phyloP scores from a whole-genome alignment of 2,888 invertebrate species.

The Acleris emargana region DNA sequence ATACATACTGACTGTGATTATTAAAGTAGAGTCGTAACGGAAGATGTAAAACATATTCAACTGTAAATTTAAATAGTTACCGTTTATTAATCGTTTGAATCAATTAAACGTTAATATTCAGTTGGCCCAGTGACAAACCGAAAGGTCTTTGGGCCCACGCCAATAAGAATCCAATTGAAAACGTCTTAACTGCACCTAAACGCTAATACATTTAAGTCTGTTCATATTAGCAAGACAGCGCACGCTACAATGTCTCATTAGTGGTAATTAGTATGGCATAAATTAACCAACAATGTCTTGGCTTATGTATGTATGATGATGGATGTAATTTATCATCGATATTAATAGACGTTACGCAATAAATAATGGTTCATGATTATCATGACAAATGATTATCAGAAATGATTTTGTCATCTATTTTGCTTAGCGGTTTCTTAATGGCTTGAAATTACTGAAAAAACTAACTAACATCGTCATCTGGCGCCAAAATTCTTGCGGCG shows the following conservation, averaged over 20 bases:
- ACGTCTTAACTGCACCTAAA: conserved; percentile 3
- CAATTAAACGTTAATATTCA: conserved; percentile 42
- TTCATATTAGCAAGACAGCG: neutral
- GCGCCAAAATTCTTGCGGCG: conserved; percentile 65
- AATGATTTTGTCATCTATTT: conserved; percentile 9
- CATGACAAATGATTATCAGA: conserved; percentile 10
- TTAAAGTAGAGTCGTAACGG: neutral
- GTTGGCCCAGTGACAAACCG: conserved; percentile 35
- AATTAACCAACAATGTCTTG: conserved; percentile 50
- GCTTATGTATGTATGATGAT: conserved; percentile 24
- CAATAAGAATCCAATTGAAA: conserved; percentile 45
- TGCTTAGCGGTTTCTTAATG: neutral
- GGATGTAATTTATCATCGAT: conserved; percentile 23
- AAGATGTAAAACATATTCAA: conserved; percentile 14
- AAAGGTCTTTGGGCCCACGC: conserved; percentile 58
- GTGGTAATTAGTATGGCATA: conserved; percentile 73
- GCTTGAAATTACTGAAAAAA: neutral
- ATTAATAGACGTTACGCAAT: conserved; percentile 20
- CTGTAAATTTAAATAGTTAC: conserved; percentile 33
- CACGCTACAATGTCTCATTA: conserved; percentile 66
- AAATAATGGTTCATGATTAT: conserved; percentile 25
- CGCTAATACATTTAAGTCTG: conserved; percentile 16
- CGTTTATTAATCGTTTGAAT: conserved; percentile 42
- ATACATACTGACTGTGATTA: neutral
- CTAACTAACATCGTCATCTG: conserved; percentile 39